Evolutionary conservation across 2,113 vertebrate genomes (phyloP), one percentile per base, ranked within the genome.

Genomic region (Coptodon rendalli): DNA sequence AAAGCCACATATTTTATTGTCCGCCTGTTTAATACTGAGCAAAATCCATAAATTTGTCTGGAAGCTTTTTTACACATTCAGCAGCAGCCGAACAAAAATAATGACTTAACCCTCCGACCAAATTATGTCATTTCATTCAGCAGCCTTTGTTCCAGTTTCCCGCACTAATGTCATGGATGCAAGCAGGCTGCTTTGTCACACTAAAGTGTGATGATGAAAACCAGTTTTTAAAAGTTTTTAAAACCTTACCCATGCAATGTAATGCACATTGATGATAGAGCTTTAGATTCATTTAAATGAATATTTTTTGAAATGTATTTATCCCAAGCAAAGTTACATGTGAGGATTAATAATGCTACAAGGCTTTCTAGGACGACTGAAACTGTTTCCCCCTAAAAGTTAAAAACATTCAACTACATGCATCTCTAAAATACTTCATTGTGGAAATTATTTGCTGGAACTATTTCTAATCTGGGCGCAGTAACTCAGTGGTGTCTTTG

Each of bases 301-400:
- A 5, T 73, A 1, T 24, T 45, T 27, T 43, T 71, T 43, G 0
- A 2, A 6, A 71, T 11, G 6, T 0, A 45, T 45, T 73, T 48
- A 76, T 27, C 1, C 40, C 9, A 76, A 48, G 40, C 24, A 29
- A 61, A 31, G 24, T 81, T 59, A 22, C 1, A 61, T 48, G 24
- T 48, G 38, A 17, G 52, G 52, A n/a, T 40, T 17, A n/a, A 61
- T 22, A n/a, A 45, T 13, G 13, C 56, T 16, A 12, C 27, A 59
- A 31, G 9, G 43, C 68, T 17, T 48, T 73, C 68, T 76, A 29
- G 40, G 68, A 29, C 16, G 40, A 48, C 22, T 29, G 40, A 22
- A 24, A 27, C 53, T 1, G 3, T 5, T 0, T 6, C 13, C 7
- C n/a, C 34, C 36, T 2, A 11, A 17, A 56, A 17, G 1, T 40